Conservation (phyloP, 2,113 vertebrate genomes). For the Sylvia atricapilla region DNA sequence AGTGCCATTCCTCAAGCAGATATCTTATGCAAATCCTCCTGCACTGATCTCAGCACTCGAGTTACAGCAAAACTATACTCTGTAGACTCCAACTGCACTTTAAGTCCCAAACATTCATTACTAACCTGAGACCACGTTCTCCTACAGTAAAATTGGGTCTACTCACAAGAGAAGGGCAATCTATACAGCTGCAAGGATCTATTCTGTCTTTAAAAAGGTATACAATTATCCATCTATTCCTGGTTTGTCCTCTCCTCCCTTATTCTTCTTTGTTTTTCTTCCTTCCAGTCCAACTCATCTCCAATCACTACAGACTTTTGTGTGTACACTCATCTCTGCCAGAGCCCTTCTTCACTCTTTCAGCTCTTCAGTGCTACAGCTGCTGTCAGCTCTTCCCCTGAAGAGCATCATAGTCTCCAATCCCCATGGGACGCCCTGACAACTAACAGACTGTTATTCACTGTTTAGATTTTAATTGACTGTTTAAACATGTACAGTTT, state of each 20-base stretch:
- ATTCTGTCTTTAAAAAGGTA: neutral
- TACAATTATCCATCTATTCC: neutral
- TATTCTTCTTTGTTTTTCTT: neutral
- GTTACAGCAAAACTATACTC: neutral
- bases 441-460: neutral
- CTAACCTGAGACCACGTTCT: neutral
- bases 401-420: neutral
- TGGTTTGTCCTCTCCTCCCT: neutral
- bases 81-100: neutral
- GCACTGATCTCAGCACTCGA: neutral
- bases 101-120: neutral
- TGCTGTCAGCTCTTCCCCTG: neutral
- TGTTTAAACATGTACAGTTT: neutral
- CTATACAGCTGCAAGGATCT: neutral
- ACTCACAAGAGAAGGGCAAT: neutral
- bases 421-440: neutral
- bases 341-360: neutral
- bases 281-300: neutral
- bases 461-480: neutral
- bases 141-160: neutral
- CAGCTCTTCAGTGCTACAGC: neutral
- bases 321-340: rapidly evolving
- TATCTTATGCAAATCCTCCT: neutral
- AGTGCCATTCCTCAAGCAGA: neutral
- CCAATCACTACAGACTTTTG: neutral